Conservation (phyloP, 2,797 vertebrate genomes). For the Holocentrus rufus region DNA sequence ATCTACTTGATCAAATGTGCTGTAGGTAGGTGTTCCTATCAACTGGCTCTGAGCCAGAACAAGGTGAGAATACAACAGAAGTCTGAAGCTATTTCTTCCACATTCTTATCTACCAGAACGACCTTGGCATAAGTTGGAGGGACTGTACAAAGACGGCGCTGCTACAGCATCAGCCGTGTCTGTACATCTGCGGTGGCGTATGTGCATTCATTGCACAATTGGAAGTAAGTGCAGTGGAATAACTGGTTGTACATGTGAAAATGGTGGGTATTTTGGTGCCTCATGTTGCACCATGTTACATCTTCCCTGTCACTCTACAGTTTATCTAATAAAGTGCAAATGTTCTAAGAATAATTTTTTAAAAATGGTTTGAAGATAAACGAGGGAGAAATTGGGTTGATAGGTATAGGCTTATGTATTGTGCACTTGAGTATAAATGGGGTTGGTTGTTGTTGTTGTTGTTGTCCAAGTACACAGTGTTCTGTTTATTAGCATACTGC, state of each 20-base stretch:
- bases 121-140: constrained; percentile 49
- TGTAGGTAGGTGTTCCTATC: constrained; percentile 52
- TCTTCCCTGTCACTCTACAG: background rate
- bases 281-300: too few relatives aligned
- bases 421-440: background rate
- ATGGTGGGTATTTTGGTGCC: too few relatives aligned
- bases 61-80: constrained; percentile 25
- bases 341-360: background rate
- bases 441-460: constrained; percentile 20
- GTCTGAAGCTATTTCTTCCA: constrained; percentile 20
- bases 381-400: background rate
- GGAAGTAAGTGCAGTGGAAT: too few relatives aligned
- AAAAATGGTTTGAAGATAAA: background rate
- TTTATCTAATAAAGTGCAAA: background rate
- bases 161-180: background rate
- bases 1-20: constrained; percentile 33
- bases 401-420: constrained; percentile 10
- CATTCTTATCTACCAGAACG: constrained; percentile 40
- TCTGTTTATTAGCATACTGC: constrained; percentile 64
- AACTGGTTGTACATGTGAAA: too few relatives aligned
- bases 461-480: constrained; percentile 52
- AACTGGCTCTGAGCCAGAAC: constrained; percentile 47
- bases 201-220: background rate
- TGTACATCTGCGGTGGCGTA: background rate
- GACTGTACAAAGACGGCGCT: constrained; percentile 22